phyloP scores from a whole-genome alignment of 2,797 vertebrate genomes.

The Margarornis squamiger region DNA sequence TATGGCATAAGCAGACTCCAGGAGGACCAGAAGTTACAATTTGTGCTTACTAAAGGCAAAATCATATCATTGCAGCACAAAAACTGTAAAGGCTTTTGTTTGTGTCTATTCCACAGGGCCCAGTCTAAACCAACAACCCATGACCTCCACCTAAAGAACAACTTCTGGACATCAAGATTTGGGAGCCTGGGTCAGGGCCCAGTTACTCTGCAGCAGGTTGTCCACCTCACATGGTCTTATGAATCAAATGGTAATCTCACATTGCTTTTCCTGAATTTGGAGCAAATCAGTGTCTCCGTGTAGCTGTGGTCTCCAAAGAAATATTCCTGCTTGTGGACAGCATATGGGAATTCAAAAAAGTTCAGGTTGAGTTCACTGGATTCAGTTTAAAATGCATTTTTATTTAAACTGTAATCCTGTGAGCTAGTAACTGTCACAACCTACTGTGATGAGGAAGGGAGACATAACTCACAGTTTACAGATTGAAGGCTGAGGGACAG shows the following conservation, averaged over 20 bases:
- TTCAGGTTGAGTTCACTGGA: not conserved
- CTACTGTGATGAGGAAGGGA: not conserved
- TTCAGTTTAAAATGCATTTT: slow-evolving; percentile 1
- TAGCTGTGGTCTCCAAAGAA: not conserved
- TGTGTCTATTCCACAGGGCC: not conserved
- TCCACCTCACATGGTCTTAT: not conserved
- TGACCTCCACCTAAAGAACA: not conserved
- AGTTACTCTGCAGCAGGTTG: not conserved
- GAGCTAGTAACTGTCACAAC: slow-evolving; percentile 24
- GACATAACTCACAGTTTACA: not conserved
- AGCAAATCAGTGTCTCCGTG: not conserved
- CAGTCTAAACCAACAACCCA: not conserved
- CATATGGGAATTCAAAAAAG: not conserved
- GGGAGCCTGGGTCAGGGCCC: not conserved
- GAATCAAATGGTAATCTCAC: not conserved
- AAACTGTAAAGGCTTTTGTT: not conserved
- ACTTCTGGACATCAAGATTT: not conserved
- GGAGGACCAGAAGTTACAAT: not conserved
- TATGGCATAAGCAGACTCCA: not conserved
- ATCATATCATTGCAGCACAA: not conserved
- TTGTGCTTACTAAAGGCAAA: not conserved
- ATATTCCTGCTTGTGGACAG: not conserved
- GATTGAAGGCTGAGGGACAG: not conserved
- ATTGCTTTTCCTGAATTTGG: not conserved
- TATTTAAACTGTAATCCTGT: slow-evolving; percentile 15